A percentile compares a stretch with the other conserved stretches of the same genome.
These are phyloP conservation scores for Panagrolaimus sp. DNA, from an alignment of 1,140 invertebrate species.

Conservation along the genomic window DNA sequence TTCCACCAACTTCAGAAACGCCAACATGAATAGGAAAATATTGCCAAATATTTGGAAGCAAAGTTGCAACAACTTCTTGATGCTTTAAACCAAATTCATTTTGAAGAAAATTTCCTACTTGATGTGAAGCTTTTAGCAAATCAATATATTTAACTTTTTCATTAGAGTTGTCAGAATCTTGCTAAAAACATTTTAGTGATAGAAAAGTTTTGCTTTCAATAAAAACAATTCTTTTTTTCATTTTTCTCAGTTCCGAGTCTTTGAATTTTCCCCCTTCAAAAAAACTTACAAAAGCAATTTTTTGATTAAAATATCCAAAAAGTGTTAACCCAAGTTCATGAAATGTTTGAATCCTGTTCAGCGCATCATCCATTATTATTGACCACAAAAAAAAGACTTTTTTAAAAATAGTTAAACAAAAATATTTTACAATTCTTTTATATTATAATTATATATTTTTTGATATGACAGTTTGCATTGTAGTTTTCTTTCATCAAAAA, in stretches of 20 bases:
- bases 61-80: background rate
- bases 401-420: no score
- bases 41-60: background rate
- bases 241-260: no score
- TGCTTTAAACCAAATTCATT: background rate
- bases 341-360: background rate
- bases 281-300: constrained; percentile 1
- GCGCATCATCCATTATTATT: no score
- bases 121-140: background rate
- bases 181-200: background rate
- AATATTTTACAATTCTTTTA: no score
- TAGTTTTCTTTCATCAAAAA: no score
- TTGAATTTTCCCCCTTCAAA: no score
- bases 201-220: no score
- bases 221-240: no score
- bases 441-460: no score
- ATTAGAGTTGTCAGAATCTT: background rate
- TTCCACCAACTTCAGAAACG: background rate
- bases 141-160: background rate
- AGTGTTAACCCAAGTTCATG: background rate
- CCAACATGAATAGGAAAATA: constrained; percentile 10
- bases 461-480: no score
- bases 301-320: background rate
- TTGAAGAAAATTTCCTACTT: background rate
- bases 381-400: no score